Evolutionary conservation across 1,140 invertebrate species (phyloP), one percentile per base, ranked within the genome.

Genomic region (Liolophura sinensis): DNA sequence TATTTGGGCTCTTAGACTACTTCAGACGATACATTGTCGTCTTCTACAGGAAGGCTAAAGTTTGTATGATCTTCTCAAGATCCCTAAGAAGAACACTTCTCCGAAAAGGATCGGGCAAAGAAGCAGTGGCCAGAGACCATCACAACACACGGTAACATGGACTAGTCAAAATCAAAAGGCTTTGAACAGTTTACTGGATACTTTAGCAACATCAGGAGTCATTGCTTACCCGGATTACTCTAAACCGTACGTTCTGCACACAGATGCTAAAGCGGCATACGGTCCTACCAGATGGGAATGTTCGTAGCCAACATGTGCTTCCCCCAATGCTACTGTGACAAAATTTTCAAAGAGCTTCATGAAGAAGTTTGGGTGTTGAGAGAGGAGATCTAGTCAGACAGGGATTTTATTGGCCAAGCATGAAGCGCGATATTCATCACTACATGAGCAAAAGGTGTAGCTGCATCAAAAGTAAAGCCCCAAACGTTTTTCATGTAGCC

Each of bases 1-100:
- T 88, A 66, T 40, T 87, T 1, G 86, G 87, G 1, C 65, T 87
- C 22, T 54, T 79, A 50, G 76, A 77, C 55, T 85, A 82, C 66
- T 79, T 79, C 65, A 57, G 79, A 1, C 72, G 73, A 68, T 86
- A 85, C 71, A 75, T 86, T 25, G 77, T 64, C 65, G 77, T 79
- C 66, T 72, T 73, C 80, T 83, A 81, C 14, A 24, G 70, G 22
- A 58, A 48, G 25, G 63, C 70, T 24, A 59, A 50, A 40, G 22
- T 18, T n/a, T n/a, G n/a, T n/a, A n/a, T n/a, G n/a, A n/a, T n/a
- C n/a, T 47, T 69, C 14, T 69, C 48, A 58, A 31, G 31, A 24
- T 20, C 18, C 25, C 25, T 25, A 27, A 60, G 76, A 69, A 48
- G n/a, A 24, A 47, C 73, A 14, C 79, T 79, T 14, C 65, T 62